A percentile compares a stretch with the other conserved stretches of the same genome.
Conservation (phyloP, 64 coral and sea anemone species). For the Porites lutea region DNA sequence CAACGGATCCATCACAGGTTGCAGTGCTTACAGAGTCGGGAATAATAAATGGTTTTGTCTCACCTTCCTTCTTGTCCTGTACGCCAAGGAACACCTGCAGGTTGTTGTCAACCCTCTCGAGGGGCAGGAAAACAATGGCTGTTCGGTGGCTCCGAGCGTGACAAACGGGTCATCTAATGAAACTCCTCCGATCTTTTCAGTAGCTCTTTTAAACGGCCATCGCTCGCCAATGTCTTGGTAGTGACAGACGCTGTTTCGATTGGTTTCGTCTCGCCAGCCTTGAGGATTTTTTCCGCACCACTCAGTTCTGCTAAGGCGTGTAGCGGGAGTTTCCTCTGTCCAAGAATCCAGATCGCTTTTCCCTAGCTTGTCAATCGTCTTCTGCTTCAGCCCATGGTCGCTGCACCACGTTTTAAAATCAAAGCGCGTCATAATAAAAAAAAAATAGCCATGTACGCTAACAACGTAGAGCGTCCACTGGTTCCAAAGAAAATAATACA, state of each 20-base stretch:
- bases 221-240: conserved; percentile 28
- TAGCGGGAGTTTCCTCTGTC: neutral
- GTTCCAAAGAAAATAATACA: too few species aligned
- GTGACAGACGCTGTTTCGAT: conserved; percentile 1
- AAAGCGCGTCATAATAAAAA: too few species aligned
- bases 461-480: too few species aligned
- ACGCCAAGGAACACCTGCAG: conserved; percentile 39
- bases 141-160: neutral
- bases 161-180: conserved; percentile 7
- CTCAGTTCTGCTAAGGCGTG: neutral
- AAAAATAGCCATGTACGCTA: too few species aligned
- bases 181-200: conserved; percentile 27
- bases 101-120: conserved; percentile 12
- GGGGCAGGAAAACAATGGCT: neutral
- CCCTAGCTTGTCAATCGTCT: too few species aligned
- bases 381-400: too few species aligned
- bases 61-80: conserved; percentile 9
- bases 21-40: conserved; percentile 13
- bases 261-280: neutral
- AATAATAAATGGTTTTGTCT: conserved; percentile 28
- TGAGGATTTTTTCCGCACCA: neutral
- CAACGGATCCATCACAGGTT: neutral
- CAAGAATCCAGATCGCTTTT: too few species aligned
- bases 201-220: conserved; percentile 17
- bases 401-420: too few species aligned